Conservation (phyloP, 1,140 invertebrate genomes). For the Bombus confusus region DNA sequence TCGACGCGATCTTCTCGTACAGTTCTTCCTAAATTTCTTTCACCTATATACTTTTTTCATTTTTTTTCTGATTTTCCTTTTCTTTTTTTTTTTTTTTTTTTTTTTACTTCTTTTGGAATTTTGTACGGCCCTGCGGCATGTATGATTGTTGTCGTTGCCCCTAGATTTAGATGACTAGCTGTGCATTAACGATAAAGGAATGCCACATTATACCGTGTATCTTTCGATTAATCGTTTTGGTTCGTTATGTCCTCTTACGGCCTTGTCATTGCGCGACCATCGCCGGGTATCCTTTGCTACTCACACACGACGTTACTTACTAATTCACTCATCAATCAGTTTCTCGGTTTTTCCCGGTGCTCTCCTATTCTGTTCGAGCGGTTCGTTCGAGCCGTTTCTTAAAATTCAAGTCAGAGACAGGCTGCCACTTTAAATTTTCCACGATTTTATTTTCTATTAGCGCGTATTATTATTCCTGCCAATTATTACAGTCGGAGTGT, state of each 20-base stretch:
- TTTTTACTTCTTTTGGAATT: constrained; percentile 60
- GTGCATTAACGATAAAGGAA: constrained; percentile 82
- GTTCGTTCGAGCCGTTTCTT: background rate
- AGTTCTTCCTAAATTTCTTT: constrained; percentile 29
- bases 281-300: constrained; percentile 49
- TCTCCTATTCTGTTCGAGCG: constrained; percentile 34
- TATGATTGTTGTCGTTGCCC: constrained; percentile 82
- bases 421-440: background rate
- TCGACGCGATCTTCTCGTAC: constrained; percentile 21
- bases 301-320: constrained; percentile 38
- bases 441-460: too few relatives aligned
- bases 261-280: constrained; percentile 57
- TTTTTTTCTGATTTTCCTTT: background rate
- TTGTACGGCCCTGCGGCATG: constrained; percentile 81
- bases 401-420: background rate
- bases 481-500: background rate
- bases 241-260: constrained; percentile 65
- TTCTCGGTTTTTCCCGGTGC: constrained; percentile 13
- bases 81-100: background rate
- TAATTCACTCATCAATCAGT: constrained; percentile 36
- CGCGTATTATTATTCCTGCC: background rate
- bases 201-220: constrained; percentile 79
- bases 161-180: constrained; percentile 82
- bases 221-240: constrained; percentile 70
- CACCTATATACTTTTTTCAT: background rate